These are phyloP conservation scores for Daboia siamensis DNA, from an alignment of 2,113 vertebrate genomes.

Conservation along the genomic window DNA sequence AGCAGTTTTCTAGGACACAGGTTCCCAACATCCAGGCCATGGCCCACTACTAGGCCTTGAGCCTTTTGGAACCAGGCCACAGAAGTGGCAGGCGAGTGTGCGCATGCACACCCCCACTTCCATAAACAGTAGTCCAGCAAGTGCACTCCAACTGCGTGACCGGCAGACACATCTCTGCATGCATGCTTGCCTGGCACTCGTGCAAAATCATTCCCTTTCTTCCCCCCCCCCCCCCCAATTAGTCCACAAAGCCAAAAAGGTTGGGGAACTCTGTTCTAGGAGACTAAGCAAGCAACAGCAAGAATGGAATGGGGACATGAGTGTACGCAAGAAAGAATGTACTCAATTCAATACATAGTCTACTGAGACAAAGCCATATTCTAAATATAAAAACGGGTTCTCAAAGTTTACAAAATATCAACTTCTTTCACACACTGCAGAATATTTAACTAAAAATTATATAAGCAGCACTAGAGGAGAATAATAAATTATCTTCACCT, in stretches of 20 bases:
- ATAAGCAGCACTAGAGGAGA: neutral
- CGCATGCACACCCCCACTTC: neutral
- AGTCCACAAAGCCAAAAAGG: neutral
- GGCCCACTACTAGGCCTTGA: neutral
- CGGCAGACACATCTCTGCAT: neutral
- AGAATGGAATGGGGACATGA: neutral
- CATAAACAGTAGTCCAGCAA: neutral
- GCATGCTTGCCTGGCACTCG: neutral
- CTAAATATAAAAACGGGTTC: neutral
- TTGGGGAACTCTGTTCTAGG: neutral
- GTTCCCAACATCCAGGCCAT: neutral
- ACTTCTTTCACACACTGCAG: neutral
- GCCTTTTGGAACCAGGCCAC: neutral
- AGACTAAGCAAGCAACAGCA: neutral
- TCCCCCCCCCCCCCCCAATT: neutral
- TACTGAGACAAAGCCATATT: neutral
- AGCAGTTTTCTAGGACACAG: neutral
- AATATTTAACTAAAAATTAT: neutral
- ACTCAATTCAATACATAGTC: neutral
- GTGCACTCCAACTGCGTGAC: neutral
- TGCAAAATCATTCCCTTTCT: neutral
- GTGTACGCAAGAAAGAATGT: neutral
- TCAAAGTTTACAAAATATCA: neutral
- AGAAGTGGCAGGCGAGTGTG: neutral
- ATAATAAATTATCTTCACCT: neutral